A percentile compares a stretch with the other conserved stretches of the same genome.
Evolutionary conservation across 1,140 invertebrate species (phyloP).

Genomic region (Drosophila grimshawi): DNA sequence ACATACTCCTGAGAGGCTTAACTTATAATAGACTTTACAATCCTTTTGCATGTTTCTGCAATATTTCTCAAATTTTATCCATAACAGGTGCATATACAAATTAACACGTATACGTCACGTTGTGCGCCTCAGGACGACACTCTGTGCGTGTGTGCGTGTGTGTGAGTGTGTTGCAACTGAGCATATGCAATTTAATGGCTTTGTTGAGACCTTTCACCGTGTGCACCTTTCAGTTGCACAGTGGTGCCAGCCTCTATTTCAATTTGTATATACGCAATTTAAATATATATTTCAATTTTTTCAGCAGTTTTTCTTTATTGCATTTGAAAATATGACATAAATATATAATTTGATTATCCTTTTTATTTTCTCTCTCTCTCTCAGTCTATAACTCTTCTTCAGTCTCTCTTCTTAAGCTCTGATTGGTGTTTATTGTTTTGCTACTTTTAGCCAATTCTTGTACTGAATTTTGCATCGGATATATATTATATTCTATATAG

Average conservation of each 20-base stretch:
- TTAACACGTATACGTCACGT: constrained; percentile 24
- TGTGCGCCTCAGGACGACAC: background rate
- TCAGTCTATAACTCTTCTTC: too few relatives aligned
- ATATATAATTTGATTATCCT: too few relatives aligned
- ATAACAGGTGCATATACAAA: constrained; percentile 28
- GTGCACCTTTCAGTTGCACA: constrained; percentile 1
- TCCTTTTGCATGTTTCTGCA: constrained; percentile 11
- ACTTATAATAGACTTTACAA: constrained; percentile 5
- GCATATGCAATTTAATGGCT: constrained; percentile 18
- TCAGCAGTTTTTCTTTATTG: too few relatives aligned
- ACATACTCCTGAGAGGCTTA: background rate
- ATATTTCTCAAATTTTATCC: constrained; percentile 10
- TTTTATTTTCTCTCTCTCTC: too few relatives aligned
- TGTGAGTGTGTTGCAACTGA: background rate
- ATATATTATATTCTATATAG: too few relatives aligned
- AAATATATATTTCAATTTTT: too few relatives aligned
- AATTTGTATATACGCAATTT: too few relatives aligned
- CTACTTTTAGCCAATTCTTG: too few relatives aligned
- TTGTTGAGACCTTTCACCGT: constrained; percentile 17
- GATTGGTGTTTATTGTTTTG: too few relatives aligned
- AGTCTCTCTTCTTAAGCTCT: too few relatives aligned
- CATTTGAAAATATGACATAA: too few relatives aligned
- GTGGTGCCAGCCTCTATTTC: background rate
- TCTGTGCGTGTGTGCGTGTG: background rate
- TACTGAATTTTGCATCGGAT: too few relatives aligned